phyloP scores from a whole-genome alignment of 2,888 invertebrate genomes.

The Syrista parreyssii region DNA sequence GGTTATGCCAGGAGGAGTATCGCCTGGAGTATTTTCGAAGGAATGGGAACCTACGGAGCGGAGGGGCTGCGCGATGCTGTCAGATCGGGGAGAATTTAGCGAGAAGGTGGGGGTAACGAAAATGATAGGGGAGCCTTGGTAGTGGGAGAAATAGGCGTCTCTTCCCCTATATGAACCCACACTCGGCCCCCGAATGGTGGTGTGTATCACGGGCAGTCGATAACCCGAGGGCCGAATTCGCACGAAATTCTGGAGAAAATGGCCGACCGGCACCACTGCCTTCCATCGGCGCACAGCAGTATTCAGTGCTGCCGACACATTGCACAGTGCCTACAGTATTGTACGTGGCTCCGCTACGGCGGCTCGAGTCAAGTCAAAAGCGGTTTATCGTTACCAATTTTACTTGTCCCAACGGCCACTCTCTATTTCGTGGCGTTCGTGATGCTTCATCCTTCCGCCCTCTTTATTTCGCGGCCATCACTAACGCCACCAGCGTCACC shows the following conservation, averaged over 20 bases:
- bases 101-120: constrained; percentile 2
- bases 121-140: constrained; percentile 15
- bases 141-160: constrained; percentile 22
- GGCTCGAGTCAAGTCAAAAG: too few species aligned
- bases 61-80: constrained; percentile 11
- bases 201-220: constrained; percentile 44
- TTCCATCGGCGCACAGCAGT: too few species aligned
- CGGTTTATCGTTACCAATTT: too few species aligned
- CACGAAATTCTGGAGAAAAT: constrained; percentile 60
- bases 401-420: too few species aligned
- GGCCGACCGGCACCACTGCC: constrained; percentile 13
- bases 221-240: constrained; percentile 55
- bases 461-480: too few species aligned
- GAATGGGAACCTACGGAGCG: constrained; percentile 20
- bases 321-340: too few species aligned
- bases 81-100: neutral
- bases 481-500: too few species aligned
- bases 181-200: constrained; percentile 18
- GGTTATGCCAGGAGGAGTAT: too few species aligned
- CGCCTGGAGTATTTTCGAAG: constrained; percentile 6
- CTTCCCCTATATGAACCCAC: constrained; percentile 35
- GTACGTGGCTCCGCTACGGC: too few species aligned
- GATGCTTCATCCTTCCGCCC: too few species aligned
- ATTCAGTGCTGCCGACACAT: too few species aligned
- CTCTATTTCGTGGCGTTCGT: too few species aligned